phyloP scores from a whole-genome alignment of 30 jellyfish, hydroid and myxozoan genomes.

The Catostylus mosaicus region DNA sequence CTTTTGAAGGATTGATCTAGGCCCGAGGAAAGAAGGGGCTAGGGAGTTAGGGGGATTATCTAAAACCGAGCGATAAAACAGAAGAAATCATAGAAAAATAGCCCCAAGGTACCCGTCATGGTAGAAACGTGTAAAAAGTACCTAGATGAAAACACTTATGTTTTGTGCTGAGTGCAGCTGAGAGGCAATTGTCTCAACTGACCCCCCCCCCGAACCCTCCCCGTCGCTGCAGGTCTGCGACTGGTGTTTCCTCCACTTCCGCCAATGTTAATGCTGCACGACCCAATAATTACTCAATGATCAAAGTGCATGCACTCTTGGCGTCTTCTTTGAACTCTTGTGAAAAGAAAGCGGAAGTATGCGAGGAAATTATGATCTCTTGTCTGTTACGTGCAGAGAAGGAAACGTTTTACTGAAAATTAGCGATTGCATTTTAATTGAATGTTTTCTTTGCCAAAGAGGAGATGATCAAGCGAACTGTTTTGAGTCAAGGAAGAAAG shows the following conservation, averaged over 20 bases:
- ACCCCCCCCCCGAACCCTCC: no score
- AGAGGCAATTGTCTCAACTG: no score
- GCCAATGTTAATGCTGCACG: neutral
- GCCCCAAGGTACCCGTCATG: no score
- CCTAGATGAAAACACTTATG: no score
- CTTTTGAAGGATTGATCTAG: no score
- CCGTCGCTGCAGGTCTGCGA: no score
- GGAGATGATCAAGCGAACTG: neutral
- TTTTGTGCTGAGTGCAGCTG: no score
- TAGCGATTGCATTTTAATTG: neutral
- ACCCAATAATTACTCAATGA: neutral
- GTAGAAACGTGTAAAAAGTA: no score
- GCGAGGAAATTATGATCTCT: neutral
- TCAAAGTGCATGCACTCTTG: neutral
- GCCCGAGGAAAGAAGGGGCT: no score
- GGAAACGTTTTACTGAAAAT: neutral
- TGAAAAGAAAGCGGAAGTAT: neutral
- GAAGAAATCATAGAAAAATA: no score
- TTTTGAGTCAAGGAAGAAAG: neutral
- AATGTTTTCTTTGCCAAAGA: neutral
- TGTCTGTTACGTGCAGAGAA: neutral
- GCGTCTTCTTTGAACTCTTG: neutral
- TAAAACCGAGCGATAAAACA: no score
- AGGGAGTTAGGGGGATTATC: no score
- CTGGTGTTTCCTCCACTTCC: neutral